phyloP scores from a whole-genome alignment of 2,113 vertebrate genomes.

The Electrona antarctica region DNA sequence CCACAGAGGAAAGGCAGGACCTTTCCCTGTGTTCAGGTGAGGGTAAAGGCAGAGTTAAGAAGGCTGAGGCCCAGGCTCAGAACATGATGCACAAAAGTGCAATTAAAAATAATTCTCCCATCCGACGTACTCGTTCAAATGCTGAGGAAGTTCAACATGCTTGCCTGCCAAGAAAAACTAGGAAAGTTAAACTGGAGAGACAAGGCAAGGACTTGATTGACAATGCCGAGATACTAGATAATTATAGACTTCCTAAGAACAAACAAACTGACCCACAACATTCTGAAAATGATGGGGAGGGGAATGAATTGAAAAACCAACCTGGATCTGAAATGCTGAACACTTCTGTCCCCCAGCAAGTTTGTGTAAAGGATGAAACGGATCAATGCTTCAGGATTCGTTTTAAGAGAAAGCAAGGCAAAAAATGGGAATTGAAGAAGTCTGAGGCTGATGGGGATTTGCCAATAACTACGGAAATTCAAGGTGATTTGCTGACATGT shows the following conservation, averaged over 20 bases:
- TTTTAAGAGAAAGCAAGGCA: slow-evolving; percentile 76
- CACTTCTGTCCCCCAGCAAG: slow-evolving; percentile 2
- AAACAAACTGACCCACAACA: background rate
- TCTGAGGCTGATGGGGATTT: slow-evolving; percentile 26
- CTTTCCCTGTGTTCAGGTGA: slow-evolving; percentile 1
- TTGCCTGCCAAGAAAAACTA: slow-evolving; percentile 26
- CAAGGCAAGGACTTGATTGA: background rate
- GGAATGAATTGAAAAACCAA: background rate
- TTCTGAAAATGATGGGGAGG: background rate
- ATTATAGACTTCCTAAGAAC: background rate
- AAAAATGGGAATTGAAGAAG: slow-evolving; percentile 77
- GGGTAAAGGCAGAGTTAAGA: slow-evolving; percentile 14
- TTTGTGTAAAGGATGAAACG: slow-evolving; percentile 37
- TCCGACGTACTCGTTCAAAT: slow-evolving; percentile 56
- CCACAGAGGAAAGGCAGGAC: slow-evolving; percentile 10
- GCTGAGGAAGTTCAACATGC: slow-evolving; percentile 20
- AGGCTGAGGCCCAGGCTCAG: slow-evolving; percentile 32
- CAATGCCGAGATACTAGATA: background rate
- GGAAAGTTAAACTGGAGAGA: slow-evolving; percentile 34
- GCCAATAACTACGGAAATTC: slow-evolving; percentile 47
- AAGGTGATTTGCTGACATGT: slow-evolving; percentile 14
- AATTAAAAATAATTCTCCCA: slow-evolving; percentile 23
- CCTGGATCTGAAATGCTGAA: slow-evolving; percentile 4
- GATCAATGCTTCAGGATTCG: slow-evolving; percentile 73
- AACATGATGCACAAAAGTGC: slow-evolving; percentile 31